Evolutionary conservation across 1,140 invertebrate species (phyloP).

Genomic region (Lysiphlebus fabarum): DNA sequence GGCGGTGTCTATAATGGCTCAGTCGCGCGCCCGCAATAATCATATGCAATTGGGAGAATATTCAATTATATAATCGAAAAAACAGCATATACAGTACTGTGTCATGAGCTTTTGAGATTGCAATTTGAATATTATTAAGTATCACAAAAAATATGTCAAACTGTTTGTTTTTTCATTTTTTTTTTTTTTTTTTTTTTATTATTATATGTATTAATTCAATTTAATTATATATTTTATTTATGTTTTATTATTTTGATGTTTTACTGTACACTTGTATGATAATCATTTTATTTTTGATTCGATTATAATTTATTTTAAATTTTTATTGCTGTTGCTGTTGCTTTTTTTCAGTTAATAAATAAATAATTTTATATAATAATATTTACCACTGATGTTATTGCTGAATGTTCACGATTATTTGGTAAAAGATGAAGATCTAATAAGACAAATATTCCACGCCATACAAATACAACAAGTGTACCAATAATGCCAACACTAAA

Average conservation of each 20-base stretch:
- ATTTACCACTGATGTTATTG: constrained; percentile 76
- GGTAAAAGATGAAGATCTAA: constrained; percentile 77
- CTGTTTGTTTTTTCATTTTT: too few relatives aligned
- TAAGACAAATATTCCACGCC: constrained; percentile 80
- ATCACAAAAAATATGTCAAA: too few relatives aligned
- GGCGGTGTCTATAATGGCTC: constrained; percentile 34
- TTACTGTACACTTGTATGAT: not conserved
- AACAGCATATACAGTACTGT: constrained; percentile 25
- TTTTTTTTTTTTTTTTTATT: too few relatives aligned
- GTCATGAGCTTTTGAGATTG: not conserved
- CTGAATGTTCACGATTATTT: constrained; percentile 60
- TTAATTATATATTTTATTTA: too few relatives aligned
- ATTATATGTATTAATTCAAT: too few relatives aligned
- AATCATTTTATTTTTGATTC: not conserved
- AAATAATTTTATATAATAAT: too few relatives aligned
- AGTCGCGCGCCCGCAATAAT: constrained; percentile 49
- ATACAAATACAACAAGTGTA: constrained; percentile 80
- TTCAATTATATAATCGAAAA: constrained; percentile 54
- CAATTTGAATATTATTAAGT: constrained; percentile 15
- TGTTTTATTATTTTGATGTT: not conserved
- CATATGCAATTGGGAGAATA: constrained; percentile 53
- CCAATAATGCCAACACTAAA: constrained; percentile 82
- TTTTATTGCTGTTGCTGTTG: too few relatives aligned
- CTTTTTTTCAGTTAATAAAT: too few relatives aligned
- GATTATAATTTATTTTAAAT: not conserved